These are phyloP conservation scores for Lates calcarifer DNA, from an alignment of 2,113 vertebrate species.

Conservation along the genomic window DNA sequence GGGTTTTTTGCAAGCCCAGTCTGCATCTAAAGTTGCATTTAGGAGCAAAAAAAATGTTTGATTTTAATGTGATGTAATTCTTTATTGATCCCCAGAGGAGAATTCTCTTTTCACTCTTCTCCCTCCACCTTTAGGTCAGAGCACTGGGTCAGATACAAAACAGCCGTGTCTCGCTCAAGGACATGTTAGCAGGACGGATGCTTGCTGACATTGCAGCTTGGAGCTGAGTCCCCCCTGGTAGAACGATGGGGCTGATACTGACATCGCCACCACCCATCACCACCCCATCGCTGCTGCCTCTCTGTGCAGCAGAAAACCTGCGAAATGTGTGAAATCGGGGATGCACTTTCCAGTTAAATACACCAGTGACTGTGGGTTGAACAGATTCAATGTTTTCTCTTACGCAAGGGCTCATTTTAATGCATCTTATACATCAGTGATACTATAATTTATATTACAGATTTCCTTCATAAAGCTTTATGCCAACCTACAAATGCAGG, in stretches of 20 bases:
- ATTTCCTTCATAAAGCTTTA: not conserved
- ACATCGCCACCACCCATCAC: not conserved
- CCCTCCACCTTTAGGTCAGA: conserved; percentile 13
- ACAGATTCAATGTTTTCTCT: not conserved
- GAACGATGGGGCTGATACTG: not conserved
- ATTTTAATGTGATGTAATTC: conserved; percentile 24
- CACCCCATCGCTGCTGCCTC: too few species aligned
- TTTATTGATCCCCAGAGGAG: conserved; percentile 19
- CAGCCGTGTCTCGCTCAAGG: not conserved
- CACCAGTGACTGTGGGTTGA: not conserved
- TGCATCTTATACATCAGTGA: not conserved
- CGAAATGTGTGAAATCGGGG: not conserved
- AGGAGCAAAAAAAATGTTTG: not conserved
- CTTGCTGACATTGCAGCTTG: conserved; percentile 24
- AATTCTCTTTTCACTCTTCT: conserved; percentile 7
- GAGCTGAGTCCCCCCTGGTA: not conserved
- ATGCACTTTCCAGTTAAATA: not conserved
- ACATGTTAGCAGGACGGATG: conserved; percentile 17
- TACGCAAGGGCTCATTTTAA: not conserved
- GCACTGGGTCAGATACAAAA: conserved; percentile 4
- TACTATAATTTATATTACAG: not conserved
- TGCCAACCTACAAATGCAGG: not conserved
- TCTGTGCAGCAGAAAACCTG: not conserved
- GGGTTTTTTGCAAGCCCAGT: not conserved
- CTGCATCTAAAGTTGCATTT: not conserved